phyloP scores from a whole-genome alignment of 2,888 invertebrate genomes.

The Unio pictorum region DNA sequence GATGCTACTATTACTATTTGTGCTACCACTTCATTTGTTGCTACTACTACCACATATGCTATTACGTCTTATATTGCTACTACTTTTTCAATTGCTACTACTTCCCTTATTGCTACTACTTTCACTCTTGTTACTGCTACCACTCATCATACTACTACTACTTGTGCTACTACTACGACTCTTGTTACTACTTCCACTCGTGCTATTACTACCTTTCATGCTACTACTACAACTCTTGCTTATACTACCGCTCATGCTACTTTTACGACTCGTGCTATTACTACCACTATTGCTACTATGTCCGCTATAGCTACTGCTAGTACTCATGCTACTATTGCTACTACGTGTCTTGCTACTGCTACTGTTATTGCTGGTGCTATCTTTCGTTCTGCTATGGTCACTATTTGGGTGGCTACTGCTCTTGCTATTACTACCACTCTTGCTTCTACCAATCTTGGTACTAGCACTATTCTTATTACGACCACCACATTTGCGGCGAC shows the following conservation, averaged over 20 bases:
- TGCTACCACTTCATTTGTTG: background rate
- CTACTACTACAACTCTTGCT: slow-evolving; percentile 9
- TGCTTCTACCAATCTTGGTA: background rate
- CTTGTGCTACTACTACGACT: background rate
- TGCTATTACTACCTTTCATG: slow-evolving; percentile 2
- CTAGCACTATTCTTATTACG: background rate
- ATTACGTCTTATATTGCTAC: slow-evolving; percentile 2
- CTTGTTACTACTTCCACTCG: background rate
- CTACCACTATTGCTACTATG: slow-evolving; percentile 1
- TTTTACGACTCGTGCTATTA: no score
- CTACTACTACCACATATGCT: background rate
- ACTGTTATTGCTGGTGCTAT: background rate
- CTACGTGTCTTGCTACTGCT: slow-evolving; percentile 2
- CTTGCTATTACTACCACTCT: background rate
- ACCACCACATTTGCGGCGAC: background rate
- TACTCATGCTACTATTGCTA: background rate
- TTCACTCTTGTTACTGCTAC: background rate
- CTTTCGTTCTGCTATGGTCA: background rate
- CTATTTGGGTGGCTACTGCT: background rate
- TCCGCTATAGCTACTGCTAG: background rate
- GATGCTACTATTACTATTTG: slow-evolving; percentile 1
- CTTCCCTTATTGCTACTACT: background rate
- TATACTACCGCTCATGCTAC: background rate
- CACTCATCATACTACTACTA: background rate
- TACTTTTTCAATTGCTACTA: background rate